Base-by-base conservation (phyloP, 2,797 vertebrate species). In the Amazona ochrocephala region DNA sequence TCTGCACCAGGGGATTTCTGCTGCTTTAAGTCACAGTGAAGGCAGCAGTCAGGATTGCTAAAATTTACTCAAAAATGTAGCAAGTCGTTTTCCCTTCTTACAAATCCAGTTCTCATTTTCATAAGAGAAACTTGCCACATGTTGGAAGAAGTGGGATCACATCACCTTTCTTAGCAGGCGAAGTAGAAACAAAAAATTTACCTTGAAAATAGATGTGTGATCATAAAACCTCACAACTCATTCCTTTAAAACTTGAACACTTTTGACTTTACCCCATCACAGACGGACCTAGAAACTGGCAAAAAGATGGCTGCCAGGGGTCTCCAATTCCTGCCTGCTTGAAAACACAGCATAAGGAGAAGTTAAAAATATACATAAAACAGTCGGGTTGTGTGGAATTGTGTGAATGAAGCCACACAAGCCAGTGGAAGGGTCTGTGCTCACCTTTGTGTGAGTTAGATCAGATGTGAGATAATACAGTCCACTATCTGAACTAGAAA, bases 371-470 rank as follows among this genome's bases (percentile, higher is more conserved):
- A 66, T 7, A 4, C 5, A 11, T 19, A 21, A 64, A 47, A 14
- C 1, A 64, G 44, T 5, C 5, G 71, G 45, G 18, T 67, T 12
- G 10, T 16, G 47, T 22, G 45, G 45, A 60, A 26, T 41, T 0
- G 0, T 13, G 37, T 34, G 50, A 56, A 13, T 3, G 6, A 41
- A 13, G 42, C 34, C 22, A 50, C 11, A 2, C 5, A 17, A 47
- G 24, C 9, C 23, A 44, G 50, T 2, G 19, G n/a, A 87, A 83
- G 56, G 18, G 13, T 5, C 37, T 2, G 21, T 23, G 26, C 62
- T 71, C 58, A 32, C 7, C 48, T 37, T 4, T 11, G 20, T 5
- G 34, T 19, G 11, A 29, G 6, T 24, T 39, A 44, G 27, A 51
- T 32, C 41, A 58, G 48, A n/a, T 18, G 30, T 21, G 54, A 78